Evolutionary conservation across 30 jellyfish, hydroid and myxozoan species (phyloP), one percentile per base, ranked within the genome.

Genomic region (Aurelia sp.): DNA sequence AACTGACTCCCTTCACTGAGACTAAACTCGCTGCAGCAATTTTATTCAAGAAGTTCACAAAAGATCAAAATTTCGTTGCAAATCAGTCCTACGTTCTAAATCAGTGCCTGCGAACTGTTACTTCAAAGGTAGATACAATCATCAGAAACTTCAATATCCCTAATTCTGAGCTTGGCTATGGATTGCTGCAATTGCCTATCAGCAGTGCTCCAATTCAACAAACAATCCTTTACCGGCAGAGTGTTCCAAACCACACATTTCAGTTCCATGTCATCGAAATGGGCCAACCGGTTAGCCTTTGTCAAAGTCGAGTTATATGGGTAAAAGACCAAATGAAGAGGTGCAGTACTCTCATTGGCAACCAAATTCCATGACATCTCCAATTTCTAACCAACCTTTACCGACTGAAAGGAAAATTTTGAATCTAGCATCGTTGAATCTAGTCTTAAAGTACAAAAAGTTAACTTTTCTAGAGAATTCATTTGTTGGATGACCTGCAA

Each of bases 71-170:
- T 44, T 3, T 44, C 2, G 16, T 44, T 8, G 55, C 16, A 44
- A 44, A 44, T 44, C 55, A 44, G 55, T 7, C 55, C 13, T 13
- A 44, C 0, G 0, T 44, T 44, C 16, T 44, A 27, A 27, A 27
- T 27, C 33, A 27, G 70, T 84, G 47, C 57, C 66, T 84, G 24
- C 81, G 78, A 15, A 50, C 79, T 2, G 97, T 93, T 38, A 95
- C 92, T 35, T 90, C 89, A 18, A 93, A 93, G 75, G 74, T 93
- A 40, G 97, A 93, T 80, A 73, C 91, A n/a, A 89, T 93, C 50
- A 93, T 93, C 72, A 81, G 91, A 51, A 97, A 93, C 63, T 93
- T 93, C 51, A 93, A 93, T 52, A 96, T 88, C 19, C 98, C 98
- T 18, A 71, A 38, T 78, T 17, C 68, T 12, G 84, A 84, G 41